Conservation (phyloP, 1,140 invertebrate genomes). For the Eufriesea mexicana region DNA sequence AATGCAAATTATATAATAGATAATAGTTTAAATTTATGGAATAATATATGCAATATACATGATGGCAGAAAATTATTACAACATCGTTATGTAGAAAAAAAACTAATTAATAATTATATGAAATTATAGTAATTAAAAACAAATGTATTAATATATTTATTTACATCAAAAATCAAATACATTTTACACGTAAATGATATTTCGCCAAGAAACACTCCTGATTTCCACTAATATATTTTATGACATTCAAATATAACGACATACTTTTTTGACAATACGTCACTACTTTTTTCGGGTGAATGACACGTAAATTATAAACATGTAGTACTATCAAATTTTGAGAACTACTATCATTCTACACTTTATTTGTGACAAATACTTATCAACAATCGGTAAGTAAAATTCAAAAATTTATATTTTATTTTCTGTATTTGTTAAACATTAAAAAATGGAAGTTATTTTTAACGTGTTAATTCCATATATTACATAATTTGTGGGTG, state of each 20-base stretch:
- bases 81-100: background rate
- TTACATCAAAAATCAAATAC: background rate
- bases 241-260: too few relatives aligned
- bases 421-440: background rate
- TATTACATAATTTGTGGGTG: background rate
- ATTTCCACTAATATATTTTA: background rate
- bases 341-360: too few relatives aligned
- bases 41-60: background rate
- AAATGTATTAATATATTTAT: background rate
- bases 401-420: background rate
- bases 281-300: too few relatives aligned
- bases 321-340: too few relatives aligned
- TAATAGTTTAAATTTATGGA: background rate
- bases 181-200: background rate
- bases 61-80: background rate
- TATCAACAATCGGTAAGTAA: background rate
- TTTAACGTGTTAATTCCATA: background rate
- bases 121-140: background rate
- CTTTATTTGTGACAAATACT: background rate
- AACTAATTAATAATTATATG: constrained; percentile 3
- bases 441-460: background rate
- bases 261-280: too few relatives aligned
- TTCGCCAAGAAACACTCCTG: background rate
- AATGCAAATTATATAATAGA: background rate
- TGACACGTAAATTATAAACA: too few relatives aligned